Evolutionary conservation across 1,140 invertebrate species (phyloP).

Genomic region (Ylistrum balloti): DNA sequence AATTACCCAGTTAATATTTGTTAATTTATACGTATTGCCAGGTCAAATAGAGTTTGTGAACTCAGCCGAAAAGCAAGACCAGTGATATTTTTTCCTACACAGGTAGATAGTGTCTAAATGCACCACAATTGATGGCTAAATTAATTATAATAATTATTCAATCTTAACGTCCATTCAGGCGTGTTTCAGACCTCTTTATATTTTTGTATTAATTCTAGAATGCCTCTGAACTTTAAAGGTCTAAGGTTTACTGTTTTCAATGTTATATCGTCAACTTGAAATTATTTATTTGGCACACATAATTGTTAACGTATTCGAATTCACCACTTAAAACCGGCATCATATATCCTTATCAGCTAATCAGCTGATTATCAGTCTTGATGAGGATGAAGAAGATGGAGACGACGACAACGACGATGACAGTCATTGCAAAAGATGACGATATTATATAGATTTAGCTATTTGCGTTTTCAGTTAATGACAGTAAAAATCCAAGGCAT

Average conservation of each 20-base stretch:
- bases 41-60: neutral
- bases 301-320: too few relatives aligned
- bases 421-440: too few relatives aligned
- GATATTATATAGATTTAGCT: too few relatives aligned
- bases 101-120: neutral
- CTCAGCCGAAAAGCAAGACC: neutral
- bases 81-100: neutral
- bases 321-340: too few relatives aligned
- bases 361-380: neutral
- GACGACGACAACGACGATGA: neutral
- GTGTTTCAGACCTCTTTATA: neutral
- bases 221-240: neutral
- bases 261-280: neutral
- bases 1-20: neutral
- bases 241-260: neutral
- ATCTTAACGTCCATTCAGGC: neutral
- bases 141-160: conserved; percentile 3
- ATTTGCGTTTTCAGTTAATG: too few relatives aligned
- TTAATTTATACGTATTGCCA: neutral
- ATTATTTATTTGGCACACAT: too few relatives aligned
- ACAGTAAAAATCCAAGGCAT: too few relatives aligned
- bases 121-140: neutral
- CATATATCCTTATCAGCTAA: too few relatives aligned
- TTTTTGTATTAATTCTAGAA: neutral
- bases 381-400: neutral